Percentiles rank a stretch among this genome's conserved stretches.
phyloP scores from a whole-genome alignment of 2,888 invertebrate species.

The Muschampia plurimacula region DNA sequence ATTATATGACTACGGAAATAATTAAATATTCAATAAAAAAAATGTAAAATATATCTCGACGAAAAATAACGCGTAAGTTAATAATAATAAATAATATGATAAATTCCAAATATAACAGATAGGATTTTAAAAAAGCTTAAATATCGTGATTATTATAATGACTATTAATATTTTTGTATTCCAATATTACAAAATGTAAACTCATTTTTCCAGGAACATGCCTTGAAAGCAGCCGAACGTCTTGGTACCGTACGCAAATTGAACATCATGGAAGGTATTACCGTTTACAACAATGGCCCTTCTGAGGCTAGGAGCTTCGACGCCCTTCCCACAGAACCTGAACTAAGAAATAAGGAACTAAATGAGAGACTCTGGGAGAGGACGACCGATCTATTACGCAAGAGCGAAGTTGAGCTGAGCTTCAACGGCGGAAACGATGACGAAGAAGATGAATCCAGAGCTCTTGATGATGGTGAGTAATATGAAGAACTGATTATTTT shows the following conservation, averaged over 20 bases:
- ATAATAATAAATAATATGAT: too few relatives aligned
- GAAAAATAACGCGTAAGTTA: too few relatives aligned
- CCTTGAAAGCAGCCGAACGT: slow-evolving; percentile 70
- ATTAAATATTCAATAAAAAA: not conserved
- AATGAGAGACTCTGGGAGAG: slow-evolving; percentile 71
- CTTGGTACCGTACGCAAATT: slow-evolving; percentile 66
- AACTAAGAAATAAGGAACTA: slow-evolving; percentile 64
- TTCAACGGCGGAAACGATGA: slow-evolving; percentile 63
- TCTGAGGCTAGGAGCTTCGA: slow-evolving; percentile 70
- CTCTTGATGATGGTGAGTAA: slow-evolving; percentile 66
- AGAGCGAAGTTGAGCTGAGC: slow-evolving; percentile 71
- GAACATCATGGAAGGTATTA: slow-evolving; percentile 68
- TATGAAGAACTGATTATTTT: not conserved
- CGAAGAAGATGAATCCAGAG: slow-evolving; percentile 66
- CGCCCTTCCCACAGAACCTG: slow-evolving; percentile 63
- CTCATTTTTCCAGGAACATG: slow-evolving; percentile 67
- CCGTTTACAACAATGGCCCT: slow-evolving; percentile 68
- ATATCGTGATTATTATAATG: not conserved
- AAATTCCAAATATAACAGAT: too few relatives aligned
- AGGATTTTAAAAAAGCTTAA: not conserved
- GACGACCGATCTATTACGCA: slow-evolving; percentile 64
- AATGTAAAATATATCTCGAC: too few relatives aligned
- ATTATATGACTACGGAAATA: not conserved
- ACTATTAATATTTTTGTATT: not conserved
- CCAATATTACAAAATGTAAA: not conserved